Percentiles rank a stretch among this genome's conserved stretches.
phyloP scores from a whole-genome alignment of 2,113 vertebrate species.

The Hippocampus barbouri region DNA sequence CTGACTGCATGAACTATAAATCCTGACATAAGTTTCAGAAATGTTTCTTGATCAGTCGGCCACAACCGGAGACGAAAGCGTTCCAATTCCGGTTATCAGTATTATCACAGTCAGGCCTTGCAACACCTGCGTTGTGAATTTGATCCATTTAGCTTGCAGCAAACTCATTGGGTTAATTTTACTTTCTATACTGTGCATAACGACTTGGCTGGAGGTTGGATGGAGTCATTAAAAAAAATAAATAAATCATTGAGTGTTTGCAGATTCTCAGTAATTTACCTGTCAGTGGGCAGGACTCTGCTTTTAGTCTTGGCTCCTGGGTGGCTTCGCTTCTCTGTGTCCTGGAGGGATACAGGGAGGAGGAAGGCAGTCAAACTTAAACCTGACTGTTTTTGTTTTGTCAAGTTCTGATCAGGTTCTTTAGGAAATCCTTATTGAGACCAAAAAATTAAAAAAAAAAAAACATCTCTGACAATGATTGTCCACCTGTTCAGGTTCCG shows the following conservation, averaged over 20 bases:
- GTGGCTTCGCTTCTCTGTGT: conserved; percentile 37
- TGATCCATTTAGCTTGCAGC: not conserved
- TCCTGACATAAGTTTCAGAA: not conserved
- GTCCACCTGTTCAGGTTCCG: conserved; percentile 78
- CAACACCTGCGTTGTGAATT: not conserved
- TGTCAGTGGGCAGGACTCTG: conserved; percentile 34
- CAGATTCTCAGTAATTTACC: conserved; percentile 24
- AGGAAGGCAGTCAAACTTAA: not conserved
- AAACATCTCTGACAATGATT: not conserved
- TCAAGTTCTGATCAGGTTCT: not conserved
- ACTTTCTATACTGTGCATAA: too few relatives aligned
- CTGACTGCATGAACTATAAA: too few relatives aligned
- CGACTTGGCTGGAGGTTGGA: not conserved
- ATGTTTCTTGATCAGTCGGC: not conserved
- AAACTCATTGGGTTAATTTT: not conserved
- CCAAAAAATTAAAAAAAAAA: not conserved
- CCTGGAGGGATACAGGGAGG: conserved; percentile 10
- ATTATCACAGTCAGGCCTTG: too few relatives aligned
- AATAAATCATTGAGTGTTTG: too few relatives aligned
- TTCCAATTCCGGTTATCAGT: too few relatives aligned
- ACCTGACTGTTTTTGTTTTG: not conserved
- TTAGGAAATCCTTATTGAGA: not conserved
- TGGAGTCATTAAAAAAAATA: not conserved
- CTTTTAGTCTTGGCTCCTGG: conserved; percentile 30
- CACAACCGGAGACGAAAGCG: too few relatives aligned